Conservation (phyloP, 2,888 invertebrate genomes). For the Drosophila birchii region DNA sequence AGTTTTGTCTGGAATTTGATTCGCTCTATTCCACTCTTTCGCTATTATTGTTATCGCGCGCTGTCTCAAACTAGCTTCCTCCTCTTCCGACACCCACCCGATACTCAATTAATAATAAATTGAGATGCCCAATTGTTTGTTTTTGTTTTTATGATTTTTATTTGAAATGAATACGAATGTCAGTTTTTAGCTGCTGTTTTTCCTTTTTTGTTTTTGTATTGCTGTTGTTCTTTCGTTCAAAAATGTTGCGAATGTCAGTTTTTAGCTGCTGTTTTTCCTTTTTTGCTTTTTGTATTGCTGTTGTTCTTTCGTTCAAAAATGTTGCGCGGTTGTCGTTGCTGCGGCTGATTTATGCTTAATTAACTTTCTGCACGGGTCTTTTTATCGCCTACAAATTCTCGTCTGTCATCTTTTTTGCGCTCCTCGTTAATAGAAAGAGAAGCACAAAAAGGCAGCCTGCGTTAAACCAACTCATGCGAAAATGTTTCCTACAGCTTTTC, state of each 20-base stretch:
- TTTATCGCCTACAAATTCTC: slow-evolving; percentile 24
- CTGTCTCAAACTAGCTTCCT: neutral
- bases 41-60: no score
- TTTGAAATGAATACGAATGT: slow-evolving; percentile 82
- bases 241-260: slow-evolving; percentile 73
- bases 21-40: neutral
- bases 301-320: slow-evolving; percentile 50
- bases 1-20: neutral
- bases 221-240: slow-evolving; percentile 44
- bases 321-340: slow-evolving; percentile 35
- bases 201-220: slow-evolving; percentile 44
- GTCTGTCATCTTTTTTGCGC: slow-evolving; percentile 12
- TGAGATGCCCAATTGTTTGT: slow-evolving; percentile 37
- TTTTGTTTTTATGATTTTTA: slow-evolving; percentile 67
- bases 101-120: slow-evolving; percentile 39
- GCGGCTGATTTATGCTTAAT: slow-evolving; percentile 54
- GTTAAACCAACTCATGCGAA: slow-evolving; percentile 36
- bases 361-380: slow-evolving; percentile 49
- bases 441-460: slow-evolving; percentile 18
- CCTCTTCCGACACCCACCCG: neutral
- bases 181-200: slow-evolving; percentile 64
- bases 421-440: slow-evolving; percentile 38
- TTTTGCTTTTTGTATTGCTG: slow-evolving; percentile 50
- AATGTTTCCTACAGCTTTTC: slow-evolving; percentile 14
- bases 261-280: slow-evolving; percentile 45